A percentile compares a stretch with the other conserved stretches of the same genome.
These are phyloP conservation scores for Sturmia bella DNA, from an alignment of 2,888 invertebrate species.

Conservation along the genomic window DNA sequence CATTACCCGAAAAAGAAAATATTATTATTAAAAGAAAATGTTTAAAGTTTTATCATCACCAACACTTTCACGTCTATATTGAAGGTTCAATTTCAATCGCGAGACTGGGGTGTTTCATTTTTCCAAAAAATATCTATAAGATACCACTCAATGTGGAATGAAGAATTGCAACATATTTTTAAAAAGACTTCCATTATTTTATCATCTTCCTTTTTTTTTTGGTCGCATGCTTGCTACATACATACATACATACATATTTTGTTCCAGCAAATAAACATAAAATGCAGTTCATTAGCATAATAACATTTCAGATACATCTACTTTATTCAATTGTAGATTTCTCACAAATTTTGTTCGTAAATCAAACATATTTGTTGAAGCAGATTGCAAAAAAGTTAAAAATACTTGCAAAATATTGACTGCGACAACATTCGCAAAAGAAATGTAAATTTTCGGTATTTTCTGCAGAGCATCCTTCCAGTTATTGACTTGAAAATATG, in stretches of 20 bases:
- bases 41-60: no score
- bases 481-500: slow-evolving; percentile 32
- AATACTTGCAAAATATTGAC: not conserved
- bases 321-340: not conserved
- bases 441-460: not conserved
- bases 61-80: no score
- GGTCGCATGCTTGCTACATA: not conserved
- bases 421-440: not conserved
- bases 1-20: no score
- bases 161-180: no score
- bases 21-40: no score
- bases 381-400: slow-evolving; percentile 13
- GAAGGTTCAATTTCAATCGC: no score
- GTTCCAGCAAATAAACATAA: not conserved
- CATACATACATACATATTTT: not conserved
- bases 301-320: not conserved
- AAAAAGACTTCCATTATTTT: no score
- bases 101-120: no score
- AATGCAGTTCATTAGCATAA: slow-evolving; percentile 12
- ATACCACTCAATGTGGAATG: no score
- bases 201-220: not conserved
- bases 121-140: no score
- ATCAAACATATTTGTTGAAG: not conserved
- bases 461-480: slow-evolving; percentile 9
- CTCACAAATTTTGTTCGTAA: not conserved